A percentile compares a stretch with the other conserved stretches of the same genome.
phyloP scores from a whole-genome alignment of 2,797 vertebrate genomes.

The Anableps anableps region DNA sequence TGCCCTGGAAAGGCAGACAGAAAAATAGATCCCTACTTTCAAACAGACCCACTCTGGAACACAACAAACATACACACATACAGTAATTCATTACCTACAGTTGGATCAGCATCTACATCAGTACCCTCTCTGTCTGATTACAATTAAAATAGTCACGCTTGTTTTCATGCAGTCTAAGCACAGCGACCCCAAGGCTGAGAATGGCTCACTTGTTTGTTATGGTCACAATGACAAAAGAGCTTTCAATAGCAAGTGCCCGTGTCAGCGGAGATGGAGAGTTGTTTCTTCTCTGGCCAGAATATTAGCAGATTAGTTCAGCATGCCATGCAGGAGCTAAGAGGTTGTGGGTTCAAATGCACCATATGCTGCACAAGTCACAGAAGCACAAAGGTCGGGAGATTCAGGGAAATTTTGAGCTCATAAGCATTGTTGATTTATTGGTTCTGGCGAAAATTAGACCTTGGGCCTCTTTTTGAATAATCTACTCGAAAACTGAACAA shows the following conservation, averaged over 20 bases:
- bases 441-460: background rate
- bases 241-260: conserved; percentile 46
- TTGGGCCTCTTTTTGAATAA: background rate
- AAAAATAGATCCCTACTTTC: conserved; percentile 31
- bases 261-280: conserved; percentile 23
- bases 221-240: conserved; percentile 56
- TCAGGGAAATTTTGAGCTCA: background rate
- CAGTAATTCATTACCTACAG: conserved; percentile 22
- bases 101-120: conserved; percentile 52
- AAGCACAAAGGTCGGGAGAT: background rate
- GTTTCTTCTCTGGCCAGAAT: conserved; percentile 26
- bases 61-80: conserved; percentile 20
- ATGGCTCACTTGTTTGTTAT: conserved; percentile 75
- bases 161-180: conserved; percentile 67
- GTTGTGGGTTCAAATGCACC: conserved; percentile 21
- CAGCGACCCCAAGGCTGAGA: conserved; percentile 56
- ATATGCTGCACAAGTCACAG: background rate
- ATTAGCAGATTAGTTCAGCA: conserved; percentile 40
- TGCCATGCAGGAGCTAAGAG: conserved; percentile 12
- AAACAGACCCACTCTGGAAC: conserved; percentile 27
- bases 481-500: too few relatives aligned
- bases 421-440: background rate
- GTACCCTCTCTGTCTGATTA: conserved; percentile 70
- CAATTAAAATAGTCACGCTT: conserved; percentile 76
- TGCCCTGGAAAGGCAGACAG: conserved; percentile 33